These are phyloP conservation scores for Sebastes schlegelii DNA, from an alignment of 2,113 vertebrate genomes.

Conservation along the genomic window DNA sequence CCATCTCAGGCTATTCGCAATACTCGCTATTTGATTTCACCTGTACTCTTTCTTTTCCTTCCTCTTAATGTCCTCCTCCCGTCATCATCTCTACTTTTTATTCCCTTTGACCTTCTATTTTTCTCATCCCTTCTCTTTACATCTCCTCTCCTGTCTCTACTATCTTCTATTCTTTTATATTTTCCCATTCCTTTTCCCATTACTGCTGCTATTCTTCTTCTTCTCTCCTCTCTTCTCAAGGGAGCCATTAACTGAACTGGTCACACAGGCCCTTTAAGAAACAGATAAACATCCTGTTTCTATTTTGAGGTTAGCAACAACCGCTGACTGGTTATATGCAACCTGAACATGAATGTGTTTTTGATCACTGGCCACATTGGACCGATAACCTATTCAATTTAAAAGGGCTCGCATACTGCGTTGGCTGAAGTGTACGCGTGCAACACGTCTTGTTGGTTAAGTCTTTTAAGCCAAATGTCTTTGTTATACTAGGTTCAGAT, in stretches of 20 bases:
- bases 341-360: slow-evolving; percentile 23
- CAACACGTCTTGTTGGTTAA: slow-evolving; percentile 44
- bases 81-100: slow-evolving; percentile 45
- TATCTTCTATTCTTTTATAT: slow-evolving; percentile 1
- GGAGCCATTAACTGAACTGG: slow-evolving; percentile 54
- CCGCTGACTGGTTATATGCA: slow-evolving; percentile 40
- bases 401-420: not conserved
- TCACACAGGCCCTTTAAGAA: slow-evolving; percentile 44
- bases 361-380: not conserved
- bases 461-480: slow-evolving; percentile 57
- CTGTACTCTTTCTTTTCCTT: slow-evolving; percentile 47
- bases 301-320: slow-evolving; percentile 60
- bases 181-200: slow-evolving; percentile 1
- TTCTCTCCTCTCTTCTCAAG: slow-evolving; percentile 27
- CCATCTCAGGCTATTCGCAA: slow-evolving; percentile 61
- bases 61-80: slow-evolving; percentile 32
- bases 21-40: slow-evolving; percentile 67
- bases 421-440: slow-evolving; percentile 2
- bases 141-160: not conserved
- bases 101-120: slow-evolving; percentile 42
- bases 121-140: slow-evolving; percentile 40
- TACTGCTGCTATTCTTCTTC: slow-evolving; percentile 10
- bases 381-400: slow-evolving; percentile 14
- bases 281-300: slow-evolving; percentile 52
- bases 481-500: slow-evolving; percentile 57